These are phyloP conservation scores for Epinephelus awoara DNA, from an alignment of 2,797 vertebrate genomes.

Conservation along the genomic window DNA sequence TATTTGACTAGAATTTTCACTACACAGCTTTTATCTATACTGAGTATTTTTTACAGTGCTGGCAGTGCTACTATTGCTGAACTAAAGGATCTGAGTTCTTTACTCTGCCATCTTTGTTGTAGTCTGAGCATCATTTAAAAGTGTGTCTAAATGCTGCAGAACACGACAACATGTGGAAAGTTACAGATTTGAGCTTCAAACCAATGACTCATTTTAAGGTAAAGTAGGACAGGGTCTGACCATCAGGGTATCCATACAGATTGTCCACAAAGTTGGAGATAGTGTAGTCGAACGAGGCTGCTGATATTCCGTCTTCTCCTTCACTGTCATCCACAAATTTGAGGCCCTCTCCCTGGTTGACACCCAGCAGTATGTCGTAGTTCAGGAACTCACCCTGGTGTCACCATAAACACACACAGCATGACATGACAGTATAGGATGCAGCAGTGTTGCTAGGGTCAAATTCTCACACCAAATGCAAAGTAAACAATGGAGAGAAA, in stretches of 20 bases:
- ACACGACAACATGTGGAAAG: neutral
- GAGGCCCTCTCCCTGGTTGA: slow-evolving; percentile 96
- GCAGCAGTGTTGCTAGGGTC: neutral
- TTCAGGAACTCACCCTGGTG: slow-evolving; percentile 95
- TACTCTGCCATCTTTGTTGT: neutral
- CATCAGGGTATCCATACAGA: slow-evolving; percentile 95
- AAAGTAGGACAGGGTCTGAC: slow-evolving; percentile 74
- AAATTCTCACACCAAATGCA: neutral
- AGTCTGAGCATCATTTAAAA: neutral
- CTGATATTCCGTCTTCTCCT: slow-evolving; percentile 94
- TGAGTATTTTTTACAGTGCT: neutral
- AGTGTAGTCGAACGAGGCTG: slow-evolving; percentile 94
- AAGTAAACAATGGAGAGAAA: neutral
- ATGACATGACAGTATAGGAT: slow-evolving; percentile 12
- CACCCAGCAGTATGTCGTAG: slow-evolving; percentile 96
- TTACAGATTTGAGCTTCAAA: neutral
- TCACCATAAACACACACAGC: slow-evolving; percentile 45
- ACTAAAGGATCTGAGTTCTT: neutral
- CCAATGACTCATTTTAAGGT: neutral
- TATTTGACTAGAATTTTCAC: too few relatives aligned
- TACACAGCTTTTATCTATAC: neutral
- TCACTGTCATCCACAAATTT: slow-evolving; percentile 97
- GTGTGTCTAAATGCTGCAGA: neutral
- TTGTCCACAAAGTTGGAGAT: slow-evolving; percentile 99
- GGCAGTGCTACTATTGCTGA: neutral